Conservation (phyloP, 2,888 invertebrate species). For the Heliconius ismenius region DNA sequence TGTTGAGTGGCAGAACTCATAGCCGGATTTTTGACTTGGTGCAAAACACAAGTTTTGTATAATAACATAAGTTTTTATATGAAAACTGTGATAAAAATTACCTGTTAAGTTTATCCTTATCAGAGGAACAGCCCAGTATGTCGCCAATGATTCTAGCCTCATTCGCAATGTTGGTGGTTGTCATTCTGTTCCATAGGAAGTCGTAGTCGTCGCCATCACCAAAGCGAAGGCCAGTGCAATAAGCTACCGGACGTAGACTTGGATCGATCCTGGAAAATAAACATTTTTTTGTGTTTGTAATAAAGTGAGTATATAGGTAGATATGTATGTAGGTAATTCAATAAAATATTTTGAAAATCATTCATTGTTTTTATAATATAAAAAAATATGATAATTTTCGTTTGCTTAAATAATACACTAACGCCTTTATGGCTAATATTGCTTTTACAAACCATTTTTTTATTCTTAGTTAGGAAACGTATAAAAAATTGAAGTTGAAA, state of each 20-base stretch:
- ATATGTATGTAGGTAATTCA: background rate
- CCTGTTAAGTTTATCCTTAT: slow-evolving; percentile 78
- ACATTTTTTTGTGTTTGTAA: background rate
- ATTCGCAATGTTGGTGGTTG: slow-evolving; percentile 79
- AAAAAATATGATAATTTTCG: too few relatives aligned
- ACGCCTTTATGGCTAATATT: too few relatives aligned
- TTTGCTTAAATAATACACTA: too few relatives aligned
- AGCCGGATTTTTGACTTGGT: too few relatives aligned
- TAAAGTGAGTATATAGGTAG: background rate
- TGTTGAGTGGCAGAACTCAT: too few relatives aligned
- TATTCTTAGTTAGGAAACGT: too few relatives aligned
- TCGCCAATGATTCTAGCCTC: slow-evolving; percentile 83
- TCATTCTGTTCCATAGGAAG: slow-evolving; percentile 83
- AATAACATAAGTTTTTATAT: too few relatives aligned
- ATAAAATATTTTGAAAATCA: background rate
- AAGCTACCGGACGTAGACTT: slow-evolving; percentile 80
- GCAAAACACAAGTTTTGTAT: too few relatives aligned
- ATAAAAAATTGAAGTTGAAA: background rate
- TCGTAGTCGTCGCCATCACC: slow-evolving; percentile 84
- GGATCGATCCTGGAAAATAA: slow-evolving; percentile 59
- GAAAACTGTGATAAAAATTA: slow-evolving; percentile 50
- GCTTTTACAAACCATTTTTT: too few relatives aligned
- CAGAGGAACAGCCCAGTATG: slow-evolving; percentile 83
- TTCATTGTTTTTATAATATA: too few relatives aligned
- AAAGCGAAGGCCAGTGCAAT: slow-evolving; percentile 84